Conservation (phyloP, 2,113 vertebrate genomes). For the Mohoua ochrocephala region DNA sequence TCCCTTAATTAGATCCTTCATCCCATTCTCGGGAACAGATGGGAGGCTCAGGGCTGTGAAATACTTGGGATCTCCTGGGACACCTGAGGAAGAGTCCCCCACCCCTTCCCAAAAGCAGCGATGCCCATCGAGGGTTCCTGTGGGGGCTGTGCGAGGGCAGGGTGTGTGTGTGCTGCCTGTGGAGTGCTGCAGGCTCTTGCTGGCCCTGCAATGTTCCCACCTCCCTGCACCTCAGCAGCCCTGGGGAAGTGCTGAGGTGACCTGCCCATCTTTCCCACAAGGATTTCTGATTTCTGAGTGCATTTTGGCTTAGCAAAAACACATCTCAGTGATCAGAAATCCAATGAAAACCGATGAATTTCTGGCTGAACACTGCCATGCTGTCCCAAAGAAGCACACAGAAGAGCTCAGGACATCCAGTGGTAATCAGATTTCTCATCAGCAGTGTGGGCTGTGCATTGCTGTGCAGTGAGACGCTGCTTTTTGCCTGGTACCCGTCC, state of each 20-base stretch:
- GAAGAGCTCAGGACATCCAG: not conserved
- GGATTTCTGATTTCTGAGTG: not conserved
- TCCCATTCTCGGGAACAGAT: not conserved
- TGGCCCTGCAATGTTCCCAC: not conserved
- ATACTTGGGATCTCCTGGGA: not conserved
- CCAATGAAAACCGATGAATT: accelerated
- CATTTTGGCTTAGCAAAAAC: not conserved
- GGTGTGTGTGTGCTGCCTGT: not conserved
- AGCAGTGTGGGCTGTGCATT: accelerated
- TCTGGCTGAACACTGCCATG: not conserved
- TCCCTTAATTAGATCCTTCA: constrained; percentile 38
- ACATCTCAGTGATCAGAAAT: not conserved
- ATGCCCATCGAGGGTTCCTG: accelerated
- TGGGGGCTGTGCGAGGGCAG: not conserved
- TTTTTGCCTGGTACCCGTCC: not conserved
- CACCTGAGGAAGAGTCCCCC: not conserved
- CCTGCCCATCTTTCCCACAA: not conserved
- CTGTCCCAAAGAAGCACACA: not conserved
- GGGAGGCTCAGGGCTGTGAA: not conserved
- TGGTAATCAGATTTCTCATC: not conserved
- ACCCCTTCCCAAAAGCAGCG: not conserved
- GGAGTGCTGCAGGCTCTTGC: not conserved
- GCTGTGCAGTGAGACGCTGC: not conserved
- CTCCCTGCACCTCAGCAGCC: not conserved
- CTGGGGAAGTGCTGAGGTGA: not conserved